phyloP scores from a whole-genome alignment of 92 coral and sea anemone species.

The Phenganax marumi region DNA sequence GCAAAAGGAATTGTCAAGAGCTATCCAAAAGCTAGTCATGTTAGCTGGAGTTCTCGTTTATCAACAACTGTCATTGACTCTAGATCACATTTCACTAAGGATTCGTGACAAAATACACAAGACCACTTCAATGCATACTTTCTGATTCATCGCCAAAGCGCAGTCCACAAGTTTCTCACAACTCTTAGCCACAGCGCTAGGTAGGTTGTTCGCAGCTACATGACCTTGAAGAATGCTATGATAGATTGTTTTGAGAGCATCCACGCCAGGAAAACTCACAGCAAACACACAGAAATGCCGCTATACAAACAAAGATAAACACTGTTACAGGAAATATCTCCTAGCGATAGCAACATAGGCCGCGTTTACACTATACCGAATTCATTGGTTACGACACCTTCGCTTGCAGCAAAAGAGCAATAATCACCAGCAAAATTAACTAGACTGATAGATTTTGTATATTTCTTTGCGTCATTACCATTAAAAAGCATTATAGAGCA shows the following conservation, averaged over 20 bases:
- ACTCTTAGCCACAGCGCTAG: constrained; percentile 64
- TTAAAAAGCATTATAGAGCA: no score
- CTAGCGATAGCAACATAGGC: not conserved
- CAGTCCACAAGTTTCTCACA: constrained; percentile 87
- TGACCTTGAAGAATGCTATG: constrained; percentile 89
- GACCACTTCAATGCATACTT: constrained; percentile 48
- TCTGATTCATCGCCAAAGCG: constrained; percentile 92
- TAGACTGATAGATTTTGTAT: no score
- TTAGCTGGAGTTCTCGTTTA: not conserved
- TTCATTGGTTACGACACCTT: no score
- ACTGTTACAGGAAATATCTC: not conserved
- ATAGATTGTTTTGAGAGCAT: constrained; percentile 96
- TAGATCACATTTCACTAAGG: not conserved
- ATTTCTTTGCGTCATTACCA: no score
- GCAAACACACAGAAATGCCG: constrained; percentile 99
- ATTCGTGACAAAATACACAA: not conserved
- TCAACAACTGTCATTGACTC: not conserved
- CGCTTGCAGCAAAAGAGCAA: no score
- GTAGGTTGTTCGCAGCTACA: constrained; percentile 60
- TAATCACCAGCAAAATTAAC: no score
- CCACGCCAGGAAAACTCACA: constrained; percentile 96
- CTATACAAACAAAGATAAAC: constrained; percentile 31
- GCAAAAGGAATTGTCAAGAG: not conserved
- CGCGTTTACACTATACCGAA: no score
- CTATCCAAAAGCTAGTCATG: not conserved